A percentile compares a stretch with the other conserved stretches of the same genome.
Evolutionary conservation across 2,113 vertebrate genomes (phyloP).

Genomic region (Megalops atlanticus): DNA sequence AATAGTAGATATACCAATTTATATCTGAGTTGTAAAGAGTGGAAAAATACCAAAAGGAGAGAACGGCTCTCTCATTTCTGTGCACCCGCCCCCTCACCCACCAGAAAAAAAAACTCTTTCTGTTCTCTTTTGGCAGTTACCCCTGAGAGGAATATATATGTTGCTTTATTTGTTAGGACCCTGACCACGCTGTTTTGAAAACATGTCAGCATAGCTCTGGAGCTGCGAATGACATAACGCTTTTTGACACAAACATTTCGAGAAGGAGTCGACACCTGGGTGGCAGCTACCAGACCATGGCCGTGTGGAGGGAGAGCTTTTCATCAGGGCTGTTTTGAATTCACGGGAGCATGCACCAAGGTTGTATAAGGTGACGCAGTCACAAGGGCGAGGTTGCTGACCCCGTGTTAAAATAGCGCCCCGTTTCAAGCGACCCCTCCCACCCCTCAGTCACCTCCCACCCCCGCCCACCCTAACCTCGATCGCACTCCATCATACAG

Average conservation of each 20-base stretch:
- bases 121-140: not conserved
- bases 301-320: not conserved
- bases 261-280: not conserved
- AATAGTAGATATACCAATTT: not conserved
- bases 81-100: not conserved
- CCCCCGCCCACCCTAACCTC: not conserved
- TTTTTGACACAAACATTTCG: not conserved
- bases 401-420: not conserved
- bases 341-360: not conserved
- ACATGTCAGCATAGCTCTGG: not conserved
- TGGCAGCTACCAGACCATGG: not conserved
- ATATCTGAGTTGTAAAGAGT: not conserved
- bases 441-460: not conserved
- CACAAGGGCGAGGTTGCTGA: not conserved
- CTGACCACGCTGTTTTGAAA: constrained; percentile 4
- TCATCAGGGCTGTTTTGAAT: not conserved
- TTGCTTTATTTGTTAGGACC: not conserved
- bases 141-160: not conserved
- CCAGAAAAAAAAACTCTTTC: not conserved
- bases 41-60: not conserved
- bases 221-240: not conserved
- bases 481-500: not conserved
- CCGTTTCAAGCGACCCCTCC: not conserved
- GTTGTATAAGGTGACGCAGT: not conserved
- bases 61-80: not conserved